Conservation (phyloP, 2,797 vertebrate genomes). For the Orientallactaga sibirica region DNA sequence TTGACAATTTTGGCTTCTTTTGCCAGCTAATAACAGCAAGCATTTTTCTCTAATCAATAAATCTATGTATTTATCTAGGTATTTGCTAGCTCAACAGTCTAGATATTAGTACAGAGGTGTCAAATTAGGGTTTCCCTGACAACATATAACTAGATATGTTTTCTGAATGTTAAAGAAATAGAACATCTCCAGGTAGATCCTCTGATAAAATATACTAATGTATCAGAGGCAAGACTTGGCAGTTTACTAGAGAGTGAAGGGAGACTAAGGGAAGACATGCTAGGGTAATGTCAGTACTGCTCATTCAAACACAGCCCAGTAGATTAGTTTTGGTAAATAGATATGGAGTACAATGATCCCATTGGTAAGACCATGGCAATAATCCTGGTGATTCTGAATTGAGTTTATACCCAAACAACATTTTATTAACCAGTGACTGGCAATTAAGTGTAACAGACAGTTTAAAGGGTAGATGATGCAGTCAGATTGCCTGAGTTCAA, state of each 20-base stretch:
- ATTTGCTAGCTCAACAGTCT: constrained; percentile 52
- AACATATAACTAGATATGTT: constrained; percentile 51
- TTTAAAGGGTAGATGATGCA: not conserved
- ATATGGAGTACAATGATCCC: not conserved
- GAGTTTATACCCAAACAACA: constrained; percentile 35
- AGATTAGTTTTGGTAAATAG: constrained; percentile 6
- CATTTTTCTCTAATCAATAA: constrained; percentile 16
- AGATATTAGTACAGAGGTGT: constrained; percentile 9
- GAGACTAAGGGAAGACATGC: not conserved
- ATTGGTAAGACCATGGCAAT: not conserved
- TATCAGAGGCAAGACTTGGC: constrained; percentile 19
- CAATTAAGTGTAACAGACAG: not conserved
- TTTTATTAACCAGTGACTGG: constrained; percentile 38
- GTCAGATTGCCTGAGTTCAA: not conserved
- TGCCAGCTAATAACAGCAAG: constrained; percentile 22
- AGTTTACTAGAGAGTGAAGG: not conserved
- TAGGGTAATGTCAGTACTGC: constrained; percentile 5
- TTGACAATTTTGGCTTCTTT: constrained; percentile 31
- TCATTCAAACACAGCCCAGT: constrained; percentile 2
- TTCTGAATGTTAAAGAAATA: constrained; percentile 49
- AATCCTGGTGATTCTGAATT: constrained; percentile 31
- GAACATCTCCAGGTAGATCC: constrained; percentile 13
- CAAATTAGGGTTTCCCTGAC: constrained; percentile 20
- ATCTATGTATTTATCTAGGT: constrained; percentile 38
- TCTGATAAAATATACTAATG: constrained; percentile 33